These are phyloP conservation scores for Ectropis crepuscularia DNA, from an alignment of 2,888 invertebrate genomes.

Conservation along the genomic window DNA sequence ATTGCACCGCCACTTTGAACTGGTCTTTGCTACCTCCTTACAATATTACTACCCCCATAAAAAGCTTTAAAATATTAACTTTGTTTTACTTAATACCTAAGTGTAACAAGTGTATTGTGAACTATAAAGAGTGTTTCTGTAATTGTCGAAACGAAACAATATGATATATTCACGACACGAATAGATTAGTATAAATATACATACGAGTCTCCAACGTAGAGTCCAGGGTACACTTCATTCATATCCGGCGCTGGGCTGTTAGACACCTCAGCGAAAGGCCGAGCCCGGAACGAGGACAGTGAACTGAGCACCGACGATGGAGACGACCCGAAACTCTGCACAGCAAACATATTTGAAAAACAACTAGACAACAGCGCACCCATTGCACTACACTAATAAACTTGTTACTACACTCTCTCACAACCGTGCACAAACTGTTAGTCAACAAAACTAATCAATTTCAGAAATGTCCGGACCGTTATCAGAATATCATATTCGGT, in stretches of 20 bases:
- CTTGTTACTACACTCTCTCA: slow-evolving; percentile 13
- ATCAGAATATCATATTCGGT: slow-evolving; percentile 39
- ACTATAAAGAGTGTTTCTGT: too few species aligned
- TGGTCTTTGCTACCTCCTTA: too few species aligned
- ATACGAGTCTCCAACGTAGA: slow-evolving; percentile 91
- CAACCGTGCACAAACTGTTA: slow-evolving; percentile 41
- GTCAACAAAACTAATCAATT: slow-evolving; percentile 31
- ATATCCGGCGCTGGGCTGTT: slow-evolving; percentile 86
- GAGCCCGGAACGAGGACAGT: slow-evolving; percentile 66
- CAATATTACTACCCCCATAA: too few species aligned
- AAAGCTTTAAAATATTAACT: too few species aligned
- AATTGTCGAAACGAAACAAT: too few species aligned
- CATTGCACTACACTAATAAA: slow-evolving; percentile 45
- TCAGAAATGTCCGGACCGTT: slow-evolving; percentile 22
- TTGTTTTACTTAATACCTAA: too few species aligned
- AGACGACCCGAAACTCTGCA: slow-evolving; percentile 72
- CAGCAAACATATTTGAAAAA: slow-evolving; percentile 54
- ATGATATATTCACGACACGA: neutral
- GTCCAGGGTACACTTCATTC: slow-evolving; percentile 90
- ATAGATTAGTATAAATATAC: slow-evolving; percentile 57
- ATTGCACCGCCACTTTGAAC: too few species aligned
- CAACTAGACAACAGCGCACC: slow-evolving; percentile 59
- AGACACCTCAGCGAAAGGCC: slow-evolving; percentile 64
- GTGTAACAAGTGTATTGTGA: too few species aligned
- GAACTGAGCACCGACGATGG: slow-evolving; percentile 72